Percentiles rank a stretch among this genome's conserved stretches.
phyloP scores from a whole-genome alignment of 2,797 vertebrate genomes.

The Lagocephalus sceleratus region DNA sequence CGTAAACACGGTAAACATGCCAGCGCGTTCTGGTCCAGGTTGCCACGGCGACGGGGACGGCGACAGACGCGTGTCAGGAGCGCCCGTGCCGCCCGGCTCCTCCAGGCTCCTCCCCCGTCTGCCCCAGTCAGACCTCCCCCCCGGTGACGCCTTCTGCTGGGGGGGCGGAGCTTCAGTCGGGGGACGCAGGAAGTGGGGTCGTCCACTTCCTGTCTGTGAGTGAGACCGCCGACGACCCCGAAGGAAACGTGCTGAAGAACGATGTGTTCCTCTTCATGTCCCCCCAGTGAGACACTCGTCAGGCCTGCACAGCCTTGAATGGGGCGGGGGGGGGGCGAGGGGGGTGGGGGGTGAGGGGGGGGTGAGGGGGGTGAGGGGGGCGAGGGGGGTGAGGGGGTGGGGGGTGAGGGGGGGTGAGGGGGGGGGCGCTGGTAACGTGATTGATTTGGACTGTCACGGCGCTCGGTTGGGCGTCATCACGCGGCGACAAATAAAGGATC shows the following conservation, averaged over 20 bases:
- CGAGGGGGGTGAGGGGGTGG: constrained; percentile 63
- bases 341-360: constrained; percentile 70
- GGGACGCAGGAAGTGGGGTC: no score
- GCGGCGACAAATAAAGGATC: constrained; percentile 89
- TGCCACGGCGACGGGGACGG: constrained; percentile 3
- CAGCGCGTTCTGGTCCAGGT: constrained; percentile 64
- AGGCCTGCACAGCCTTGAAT: constrained; percentile 79
- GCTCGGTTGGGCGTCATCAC: constrained; percentile 89
- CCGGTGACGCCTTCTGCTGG: no score
- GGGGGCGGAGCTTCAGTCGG: no score
- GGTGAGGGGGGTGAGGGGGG: constrained; percentile 47
- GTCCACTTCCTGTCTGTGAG: no score
- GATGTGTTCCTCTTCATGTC: constrained; percentile 64
- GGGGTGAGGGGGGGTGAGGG: constrained; percentile 58
- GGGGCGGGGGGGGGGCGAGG: constrained; percentile 43
- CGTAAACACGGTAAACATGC: constrained; percentile 63
- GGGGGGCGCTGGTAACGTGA: constrained; percentile 77
- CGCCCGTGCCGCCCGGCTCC: no score
- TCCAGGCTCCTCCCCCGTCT: no score
- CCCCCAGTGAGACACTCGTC: constrained; percentile 82
- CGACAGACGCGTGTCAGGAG: no score
- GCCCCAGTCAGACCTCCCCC: no score
- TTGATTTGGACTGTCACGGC: constrained; percentile 90
- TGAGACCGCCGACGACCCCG: no score
- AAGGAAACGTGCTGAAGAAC: no score